A percentile compares a stretch with the other conserved stretches of the same genome.
These are phyloP conservation scores for Malurus leucopterus DNA, from an alignment of 2,797 vertebrate genomes.

Conservation along the genomic window DNA sequence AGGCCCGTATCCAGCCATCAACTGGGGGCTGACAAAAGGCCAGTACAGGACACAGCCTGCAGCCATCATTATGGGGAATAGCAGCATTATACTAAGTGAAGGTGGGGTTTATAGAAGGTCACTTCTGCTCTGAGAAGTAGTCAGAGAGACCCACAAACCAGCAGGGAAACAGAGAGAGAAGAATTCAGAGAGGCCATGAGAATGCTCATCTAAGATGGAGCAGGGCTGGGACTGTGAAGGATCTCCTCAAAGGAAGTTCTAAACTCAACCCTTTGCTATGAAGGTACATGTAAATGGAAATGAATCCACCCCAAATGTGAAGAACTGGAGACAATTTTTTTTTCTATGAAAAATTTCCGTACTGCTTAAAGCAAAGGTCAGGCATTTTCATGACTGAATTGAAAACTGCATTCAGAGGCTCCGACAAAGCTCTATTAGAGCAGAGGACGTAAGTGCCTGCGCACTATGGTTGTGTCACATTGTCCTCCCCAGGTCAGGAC, in stretches of 20 bases:
- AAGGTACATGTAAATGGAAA: neutral
- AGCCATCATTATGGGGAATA: neutral
- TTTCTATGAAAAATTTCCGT: neutral
- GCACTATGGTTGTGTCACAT: neutral
- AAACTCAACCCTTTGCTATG: neutral
- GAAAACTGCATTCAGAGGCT: neutral
- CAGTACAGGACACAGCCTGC: neutral
- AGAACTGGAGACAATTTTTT: neutral
- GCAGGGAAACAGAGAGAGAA: neutral
- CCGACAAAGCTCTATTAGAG: neutral
- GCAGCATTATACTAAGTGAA: neutral
- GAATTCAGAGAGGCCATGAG: neutral
- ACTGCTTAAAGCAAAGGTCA: neutral
- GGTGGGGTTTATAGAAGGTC: neutral
- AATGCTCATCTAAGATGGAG: neutral
- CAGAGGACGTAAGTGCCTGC: neutral
- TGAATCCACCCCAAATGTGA: neutral
- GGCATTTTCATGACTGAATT: neutral
- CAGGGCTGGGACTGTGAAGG: neutral
- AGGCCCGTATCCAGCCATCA: neutral
- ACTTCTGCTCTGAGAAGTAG: neutral
- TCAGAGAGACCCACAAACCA: neutral
- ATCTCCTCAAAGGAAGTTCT: neutral
- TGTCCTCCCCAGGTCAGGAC: neutral
- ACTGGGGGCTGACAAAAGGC: neutral